These are phyloP conservation scores for Pipistrellus kuhlii DNA, from an alignment of 2,797 vertebrate genomes.

Conservation along the genomic window DNA sequence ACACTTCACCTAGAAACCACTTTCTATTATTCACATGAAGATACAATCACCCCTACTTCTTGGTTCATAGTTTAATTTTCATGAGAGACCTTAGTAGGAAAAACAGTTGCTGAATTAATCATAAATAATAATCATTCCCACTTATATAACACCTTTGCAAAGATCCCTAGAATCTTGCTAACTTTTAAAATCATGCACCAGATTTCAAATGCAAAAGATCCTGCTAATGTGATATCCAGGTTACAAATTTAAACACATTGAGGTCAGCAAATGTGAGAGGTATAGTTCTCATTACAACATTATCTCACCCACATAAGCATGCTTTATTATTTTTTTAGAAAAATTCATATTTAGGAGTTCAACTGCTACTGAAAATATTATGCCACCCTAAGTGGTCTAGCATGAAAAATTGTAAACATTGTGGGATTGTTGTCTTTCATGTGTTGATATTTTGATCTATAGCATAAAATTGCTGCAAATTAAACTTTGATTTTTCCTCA, in stretches of 20 bases:
- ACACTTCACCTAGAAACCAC: slow-evolving; percentile 37
- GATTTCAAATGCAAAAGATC: slow-evolving; percentile 68
- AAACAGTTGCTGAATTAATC: slow-evolving; percentile 42
- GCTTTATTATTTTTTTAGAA: slow-evolving; percentile 17
- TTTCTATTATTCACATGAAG: slow-evolving; percentile 45
- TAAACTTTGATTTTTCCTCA: slow-evolving; percentile 55
- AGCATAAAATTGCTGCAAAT: slow-evolving; percentile 26
- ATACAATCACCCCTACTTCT: not conserved
- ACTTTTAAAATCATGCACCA: slow-evolving; percentile 60
- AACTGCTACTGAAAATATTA: slow-evolving; percentile 58
- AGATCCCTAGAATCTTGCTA: slow-evolving; percentile 57
- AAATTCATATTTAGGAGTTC: slow-evolving; percentile 58
- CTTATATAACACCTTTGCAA: slow-evolving; percentile 69
- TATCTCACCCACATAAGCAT: slow-evolving; percentile 11
- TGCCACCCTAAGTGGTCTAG: slow-evolving; percentile 62
- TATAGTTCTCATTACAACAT: slow-evolving; percentile 61
- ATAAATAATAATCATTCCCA: slow-evolving; percentile 73
- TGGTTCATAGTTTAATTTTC: slow-evolving; percentile 28
- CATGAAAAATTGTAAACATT: slow-evolving; percentile 44
- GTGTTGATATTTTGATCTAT: slow-evolving; percentile 60
- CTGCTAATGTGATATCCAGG: slow-evolving; percentile 49
- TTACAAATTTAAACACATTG: slow-evolving; percentile 73
- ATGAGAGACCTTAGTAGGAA: slow-evolving; percentile 33
- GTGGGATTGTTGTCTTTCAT: not conserved
- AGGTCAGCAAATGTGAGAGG: slow-evolving; percentile 62